Conservation (phyloP, 2,797 vertebrate genomes). For the Sebastes minor region DNA sequence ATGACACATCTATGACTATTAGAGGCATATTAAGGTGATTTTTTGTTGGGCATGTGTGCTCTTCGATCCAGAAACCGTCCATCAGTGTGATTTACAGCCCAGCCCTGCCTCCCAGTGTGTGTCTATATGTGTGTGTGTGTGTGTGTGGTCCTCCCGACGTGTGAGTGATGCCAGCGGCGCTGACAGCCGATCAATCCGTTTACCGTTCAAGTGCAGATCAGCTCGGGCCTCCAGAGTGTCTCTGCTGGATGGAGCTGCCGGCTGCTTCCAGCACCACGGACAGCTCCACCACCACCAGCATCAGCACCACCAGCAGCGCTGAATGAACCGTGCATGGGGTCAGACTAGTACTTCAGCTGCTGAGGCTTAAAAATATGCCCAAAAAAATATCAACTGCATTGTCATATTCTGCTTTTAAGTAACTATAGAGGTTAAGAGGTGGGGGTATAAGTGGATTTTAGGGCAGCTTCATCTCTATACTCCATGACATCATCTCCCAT, state of each 20-base stretch:
- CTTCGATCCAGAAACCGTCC: constrained; percentile 29
- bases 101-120: neutral
- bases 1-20: constrained; percentile 49
- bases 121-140: neutral
- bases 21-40: constrained; percentile 49
- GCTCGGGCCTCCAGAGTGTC: constrained; percentile 42
- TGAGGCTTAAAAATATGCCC: neutral
- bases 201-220: constrained; percentile 69
- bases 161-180: constrained; percentile 59
- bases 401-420: neutral
- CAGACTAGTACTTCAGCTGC: neutral
- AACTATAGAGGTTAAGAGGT: constrained; percentile 17
- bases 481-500: constrained; percentile 52
- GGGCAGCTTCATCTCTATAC: constrained; percentile 11
- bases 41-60: constrained; percentile 32
- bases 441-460: neutral
- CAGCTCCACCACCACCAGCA: constrained; percentile 47
- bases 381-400: no score
- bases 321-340: neutral
- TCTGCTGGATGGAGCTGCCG: constrained; percentile 28
- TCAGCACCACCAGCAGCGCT: neutral
- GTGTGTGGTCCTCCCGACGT: constrained; percentile 40
- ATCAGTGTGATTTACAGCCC: constrained; percentile 60
- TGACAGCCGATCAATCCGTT: constrained; percentile 78
- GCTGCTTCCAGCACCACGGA: constrained; percentile 76